Base-by-base conservation (phyloP, 2,888 invertebrate genomes). In the Diaprepes abbreviatus region DNA sequence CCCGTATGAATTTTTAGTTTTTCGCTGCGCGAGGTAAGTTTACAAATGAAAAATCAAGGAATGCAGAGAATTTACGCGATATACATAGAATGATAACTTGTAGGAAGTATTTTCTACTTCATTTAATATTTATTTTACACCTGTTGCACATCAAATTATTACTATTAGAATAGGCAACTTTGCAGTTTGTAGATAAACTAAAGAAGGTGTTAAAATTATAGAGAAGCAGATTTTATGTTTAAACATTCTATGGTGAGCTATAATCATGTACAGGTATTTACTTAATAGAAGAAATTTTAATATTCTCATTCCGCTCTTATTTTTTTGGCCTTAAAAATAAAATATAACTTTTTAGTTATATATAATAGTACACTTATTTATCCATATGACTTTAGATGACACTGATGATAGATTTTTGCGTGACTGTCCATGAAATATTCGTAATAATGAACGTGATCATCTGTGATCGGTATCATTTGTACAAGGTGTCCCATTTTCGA, bases 61-160 rank as follows among this genome's bases (percentile, higher is more conserved):
- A 60, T 60, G 59, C n/a, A 35, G 28, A 35, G 28, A 45, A 45
- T 31, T 33, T 45, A 14, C 31, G 12, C 59, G 48, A 35, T 60
- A 19, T n/a, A 19, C 1, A n/a, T n/a, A n/a, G n/a, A 21, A 9
- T 19, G 59, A 60, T 60, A 33, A 40, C 19, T 35, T 60, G 19
- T 48, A 60, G 59, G 59, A 60, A 60, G 59, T 60, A 45, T 48
- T 60, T 60, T 60, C 45, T 35, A 60, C 59, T 60, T 48, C 59
- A 48, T 60, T 60, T 60, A 33, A 60, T 60, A 35, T 60, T 60
- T 60, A 60, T 60, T 60, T 60, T 60, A 60, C 35, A 60, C 19
- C 59, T 48, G 48, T 14, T 60, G 48, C 33, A 48, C 35, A 12
- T 35, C 33, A 60, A 60, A 60, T 60, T 48, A 60, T 60, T 45